Evolutionary conservation across 2,888 invertebrate genomes (phyloP).

Genomic region (Muschampia staudingeri): DNA sequence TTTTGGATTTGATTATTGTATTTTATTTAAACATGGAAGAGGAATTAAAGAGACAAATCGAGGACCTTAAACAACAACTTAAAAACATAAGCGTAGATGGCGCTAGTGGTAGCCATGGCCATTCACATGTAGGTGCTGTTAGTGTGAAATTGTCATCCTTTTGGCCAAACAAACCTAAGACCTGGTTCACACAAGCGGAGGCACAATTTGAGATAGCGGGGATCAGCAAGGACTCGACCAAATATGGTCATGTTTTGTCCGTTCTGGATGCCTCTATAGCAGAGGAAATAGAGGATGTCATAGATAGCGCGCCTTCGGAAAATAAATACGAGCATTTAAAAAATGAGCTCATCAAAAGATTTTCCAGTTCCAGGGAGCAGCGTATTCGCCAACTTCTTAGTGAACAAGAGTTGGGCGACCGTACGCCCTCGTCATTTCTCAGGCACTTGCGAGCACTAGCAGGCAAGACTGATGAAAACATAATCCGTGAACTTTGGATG

Average conservation of each 20-base stretch:
- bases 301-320: constrained; percentile 13
- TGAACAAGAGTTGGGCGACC: constrained; percentile 47
- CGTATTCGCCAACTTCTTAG: constrained; percentile 32
- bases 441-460: constrained; percentile 49
- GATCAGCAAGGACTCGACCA: constrained; percentile 32
- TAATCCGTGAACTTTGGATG: constrained; percentile 14
- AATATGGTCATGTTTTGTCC: neutral
- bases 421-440: constrained; percentile 46
- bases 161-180: constrained; percentile 37
- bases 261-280: neutral
- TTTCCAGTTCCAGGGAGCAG: constrained; percentile 35
- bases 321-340: constrained; percentile 28
- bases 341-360: constrained; percentile 18
- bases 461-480: constrained; percentile 36
- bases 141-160: constrained; percentile 3
- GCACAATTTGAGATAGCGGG: constrained; percentile 51
- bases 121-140: neutral
- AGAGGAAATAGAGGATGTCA: constrained; percentile 17
- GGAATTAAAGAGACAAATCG: constrained; percentile 5
- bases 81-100: neutral
- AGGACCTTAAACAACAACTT: neutral
- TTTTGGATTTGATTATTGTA: neutral
- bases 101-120: neutral
- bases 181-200: constrained; percentile 51
- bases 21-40: neutral